Base-by-base conservation (phyloP, 37 sponge, comb jelly and placozoan genomes). In the Hormiphora californensis region DNA sequence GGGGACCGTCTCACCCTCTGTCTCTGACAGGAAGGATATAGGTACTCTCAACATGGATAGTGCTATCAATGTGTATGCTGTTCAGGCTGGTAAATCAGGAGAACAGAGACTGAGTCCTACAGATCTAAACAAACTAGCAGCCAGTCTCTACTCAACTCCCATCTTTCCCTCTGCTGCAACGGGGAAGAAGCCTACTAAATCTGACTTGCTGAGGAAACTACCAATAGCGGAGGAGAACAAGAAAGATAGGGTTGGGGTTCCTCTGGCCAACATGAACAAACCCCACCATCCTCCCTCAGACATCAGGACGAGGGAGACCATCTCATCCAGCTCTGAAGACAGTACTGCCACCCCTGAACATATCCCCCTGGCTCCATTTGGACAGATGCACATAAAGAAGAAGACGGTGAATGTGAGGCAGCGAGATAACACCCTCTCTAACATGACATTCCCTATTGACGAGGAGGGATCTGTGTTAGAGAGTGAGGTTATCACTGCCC, bases 161-260 rank as follows among this genome's bases (percentile, higher is more conserved):
- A 15, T 57, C 27, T 23, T 57, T 57, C 7, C 27, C 23, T 5
- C n/a, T 12, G 30, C 9, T 21, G 27, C 5, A 4, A 57, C n/a
- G 27, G 27, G 9, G 5, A 5, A 19, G 21, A 57, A 57, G 61
- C 61, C 23, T 5, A 28, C 61, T 4, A 57, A 57, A 57, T 57
- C 7, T 57, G 61, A 57, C 61, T 12, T 57, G 22, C n/a, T 57
- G 61, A 57, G 22, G 21, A 23, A 57, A 15, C 61, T 57, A 5
- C 61, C 61, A 57, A 57, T 57, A 28, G 61, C 61, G 4, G 61
- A 57, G 61, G 61, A 57, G 22, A 30, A 57, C 23, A 57, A 57
- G 22, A 49, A 15, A 15, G 61, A 57, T 28, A 5, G 61, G 22
- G 27, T 28, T 28, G 30, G 27, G 30, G n/a, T 23, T 57, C 23